Conservation (phyloP, 2,113 vertebrate species). For the Macquaria australasica region DNA sequence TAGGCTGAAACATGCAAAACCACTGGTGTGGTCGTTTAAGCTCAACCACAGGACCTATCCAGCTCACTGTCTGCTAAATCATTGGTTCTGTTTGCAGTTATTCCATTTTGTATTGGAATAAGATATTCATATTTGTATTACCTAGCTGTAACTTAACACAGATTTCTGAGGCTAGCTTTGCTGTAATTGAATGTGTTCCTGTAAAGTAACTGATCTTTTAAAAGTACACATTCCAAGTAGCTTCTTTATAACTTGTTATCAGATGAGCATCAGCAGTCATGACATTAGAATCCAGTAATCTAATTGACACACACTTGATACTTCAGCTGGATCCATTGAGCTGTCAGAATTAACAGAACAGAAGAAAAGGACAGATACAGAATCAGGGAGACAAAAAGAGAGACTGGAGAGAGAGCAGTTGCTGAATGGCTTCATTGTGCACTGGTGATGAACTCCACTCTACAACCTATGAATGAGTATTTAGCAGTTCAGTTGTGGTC, state of each 20-base stretch:
- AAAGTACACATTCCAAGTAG: background rate
- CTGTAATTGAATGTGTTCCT: background rate
- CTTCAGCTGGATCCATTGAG: background rate
- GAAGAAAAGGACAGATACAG: conserved; percentile 9
- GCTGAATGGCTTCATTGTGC: conserved; percentile 48
- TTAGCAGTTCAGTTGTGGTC: conserved; percentile 11
- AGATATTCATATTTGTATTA: background rate
- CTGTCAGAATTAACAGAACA: conserved; percentile 9
- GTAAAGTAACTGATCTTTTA: background rate
- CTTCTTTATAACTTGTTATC: background rate
- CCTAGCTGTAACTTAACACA: background rate
- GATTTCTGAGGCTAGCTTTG: background rate
- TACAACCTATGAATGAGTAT: conserved; percentile 32
- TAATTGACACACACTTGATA: conserved; percentile 3
- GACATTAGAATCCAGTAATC: background rate
- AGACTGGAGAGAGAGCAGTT: conserved; percentile 15
- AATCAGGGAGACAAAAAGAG: conserved; percentile 6
- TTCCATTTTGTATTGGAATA: background rate
- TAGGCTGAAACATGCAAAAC: background rate
- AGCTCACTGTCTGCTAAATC: background rate
- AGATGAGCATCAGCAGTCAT: background rate
- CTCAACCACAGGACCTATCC: background rate
- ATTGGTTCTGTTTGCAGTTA: background rate
- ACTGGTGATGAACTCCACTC: conserved; percentile 49
- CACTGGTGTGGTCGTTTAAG: background rate